Evolutionary conservation across 1,140 invertebrate genomes (phyloP).

Genomic region (Bombus polaris): DNA sequence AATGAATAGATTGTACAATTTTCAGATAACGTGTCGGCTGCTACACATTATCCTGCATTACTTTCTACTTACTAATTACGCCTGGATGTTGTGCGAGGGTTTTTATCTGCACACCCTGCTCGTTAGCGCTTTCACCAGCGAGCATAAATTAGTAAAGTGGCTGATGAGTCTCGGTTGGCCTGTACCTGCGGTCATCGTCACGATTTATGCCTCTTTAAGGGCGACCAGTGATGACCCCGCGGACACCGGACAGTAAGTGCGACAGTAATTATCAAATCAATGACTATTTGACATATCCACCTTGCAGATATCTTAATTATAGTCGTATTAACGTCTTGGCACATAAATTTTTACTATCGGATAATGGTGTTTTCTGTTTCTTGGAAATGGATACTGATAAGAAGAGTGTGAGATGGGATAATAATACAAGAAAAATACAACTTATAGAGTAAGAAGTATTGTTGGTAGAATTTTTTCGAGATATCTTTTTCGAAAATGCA

Average conservation of each 20-base stretch:
- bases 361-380: neutral
- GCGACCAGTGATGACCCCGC: slow-evolving; percentile 81
- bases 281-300: neutral
- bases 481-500: neutral
- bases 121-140: slow-evolving; percentile 94
- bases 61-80: slow-evolving; percentile 95
- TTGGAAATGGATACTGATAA: neutral
- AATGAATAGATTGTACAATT: slow-evolving; percentile 10
- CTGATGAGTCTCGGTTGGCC: slow-evolving; percentile 94
- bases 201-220: slow-evolving; percentile 87
- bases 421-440: neutral
- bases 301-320: neutral
- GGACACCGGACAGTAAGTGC: slow-evolving; percentile 86
- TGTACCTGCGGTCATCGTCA: slow-evolving; percentile 87
- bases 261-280: neutral
- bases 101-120: slow-evolving; percentile 96
- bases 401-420: neutral
- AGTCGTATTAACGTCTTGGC: neutral
- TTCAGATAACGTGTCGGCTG: slow-evolving; percentile 90
- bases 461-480: neutral
- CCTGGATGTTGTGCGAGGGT: slow-evolving; percentile 97
- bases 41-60: slow-evolving; percentile 94
- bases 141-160: slow-evolving; percentile 91
- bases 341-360: neutral
- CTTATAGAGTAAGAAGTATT: neutral